Evolutionary conservation across 2,888 invertebrate genomes (phyloP).

Genomic region (Gasteruption jaculator): DNA sequence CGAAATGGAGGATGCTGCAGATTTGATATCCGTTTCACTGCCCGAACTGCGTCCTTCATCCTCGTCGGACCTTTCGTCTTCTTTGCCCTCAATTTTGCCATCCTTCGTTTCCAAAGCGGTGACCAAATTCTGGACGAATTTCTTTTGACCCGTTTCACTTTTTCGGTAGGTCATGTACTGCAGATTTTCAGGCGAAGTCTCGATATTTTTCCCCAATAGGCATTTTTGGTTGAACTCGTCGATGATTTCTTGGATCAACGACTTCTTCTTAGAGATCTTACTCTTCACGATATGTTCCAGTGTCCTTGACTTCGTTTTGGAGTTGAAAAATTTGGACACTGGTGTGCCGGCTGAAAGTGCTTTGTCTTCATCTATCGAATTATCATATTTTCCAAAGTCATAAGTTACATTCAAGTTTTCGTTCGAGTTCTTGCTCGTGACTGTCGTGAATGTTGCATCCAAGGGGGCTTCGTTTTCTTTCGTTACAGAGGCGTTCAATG

Average conservation of each 20-base stretch:
- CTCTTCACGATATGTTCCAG: constrained; percentile 26
- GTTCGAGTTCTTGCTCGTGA: not conserved
- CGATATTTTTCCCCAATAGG: not conserved
- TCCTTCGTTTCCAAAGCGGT: constrained; percentile 27
- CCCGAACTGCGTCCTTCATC: constrained; percentile 8
- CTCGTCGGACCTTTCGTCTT: not conserved
- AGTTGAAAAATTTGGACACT: constrained; percentile 22
- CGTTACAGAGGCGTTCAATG: too few relatives aligned
- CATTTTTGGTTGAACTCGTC: constrained; percentile 26
- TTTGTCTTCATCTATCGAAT: too few relatives aligned
- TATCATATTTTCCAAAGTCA: too few relatives aligned
- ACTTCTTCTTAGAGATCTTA: constrained; percentile 11
- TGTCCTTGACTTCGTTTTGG: constrained; percentile 26
- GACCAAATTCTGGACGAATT: constrained; percentile 29
- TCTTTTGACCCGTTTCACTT: constrained; percentile 17
- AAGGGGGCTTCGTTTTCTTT: not conserved
- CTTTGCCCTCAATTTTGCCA: not conserved
- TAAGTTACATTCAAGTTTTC: too few relatives aligned
- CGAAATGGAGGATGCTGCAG: constrained; percentile 23
- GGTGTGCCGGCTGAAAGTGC: too few relatives aligned
- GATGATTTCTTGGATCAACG: constrained; percentile 29
- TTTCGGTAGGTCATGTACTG: too few relatives aligned
- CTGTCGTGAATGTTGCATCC: not conserved
- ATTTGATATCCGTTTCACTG: constrained; percentile 20
- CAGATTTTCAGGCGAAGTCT: constrained; percentile 1